phyloP scores from a whole-genome alignment of 2,888 invertebrate genomes.

The Anagyrus pseudococci region DNA sequence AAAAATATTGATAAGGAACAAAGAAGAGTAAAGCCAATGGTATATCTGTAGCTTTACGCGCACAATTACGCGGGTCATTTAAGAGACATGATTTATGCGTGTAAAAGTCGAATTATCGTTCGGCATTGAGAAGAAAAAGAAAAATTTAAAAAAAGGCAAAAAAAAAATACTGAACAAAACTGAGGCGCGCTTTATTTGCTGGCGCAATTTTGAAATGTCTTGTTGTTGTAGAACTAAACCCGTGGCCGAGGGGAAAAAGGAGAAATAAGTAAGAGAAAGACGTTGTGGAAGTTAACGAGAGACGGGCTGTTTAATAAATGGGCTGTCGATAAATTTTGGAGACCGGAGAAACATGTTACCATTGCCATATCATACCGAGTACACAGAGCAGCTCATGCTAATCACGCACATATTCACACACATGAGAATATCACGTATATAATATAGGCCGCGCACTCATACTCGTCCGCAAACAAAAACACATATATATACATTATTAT shows the following conservation, averaged over 20 bases:
- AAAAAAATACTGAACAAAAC: neutral
- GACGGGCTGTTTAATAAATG: neutral
- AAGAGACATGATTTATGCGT: too few species aligned
- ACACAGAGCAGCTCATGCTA: neutral
- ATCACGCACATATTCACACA: too few species aligned
- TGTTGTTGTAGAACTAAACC: slow-evolving; percentile 13
- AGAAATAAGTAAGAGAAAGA: neutral
- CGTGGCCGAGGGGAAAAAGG: neutral
- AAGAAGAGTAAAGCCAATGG: too few species aligned
- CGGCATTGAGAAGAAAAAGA: neutral
- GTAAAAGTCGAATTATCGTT: too few species aligned
- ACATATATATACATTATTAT: neutral
- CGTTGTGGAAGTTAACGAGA: neutral
- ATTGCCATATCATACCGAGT: slow-evolving; percentile 16
- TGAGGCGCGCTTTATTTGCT: too few species aligned
- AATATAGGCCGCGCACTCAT: neutral
- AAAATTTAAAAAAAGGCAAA: neutral
- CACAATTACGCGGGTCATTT: too few species aligned
- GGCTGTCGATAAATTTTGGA: slow-evolving; percentile 1
- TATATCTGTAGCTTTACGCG: too few species aligned
- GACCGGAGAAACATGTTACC: slow-evolving; percentile 4
- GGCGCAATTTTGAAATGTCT: slow-evolving; percentile 15
- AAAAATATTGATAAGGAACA: neutral
- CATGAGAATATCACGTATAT: too few species aligned
- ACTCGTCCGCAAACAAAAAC: neutral